Evolutionary conservation across 2,888 invertebrate genomes (phyloP).

Genomic region (Sarcophaga subvicina): DNA sequence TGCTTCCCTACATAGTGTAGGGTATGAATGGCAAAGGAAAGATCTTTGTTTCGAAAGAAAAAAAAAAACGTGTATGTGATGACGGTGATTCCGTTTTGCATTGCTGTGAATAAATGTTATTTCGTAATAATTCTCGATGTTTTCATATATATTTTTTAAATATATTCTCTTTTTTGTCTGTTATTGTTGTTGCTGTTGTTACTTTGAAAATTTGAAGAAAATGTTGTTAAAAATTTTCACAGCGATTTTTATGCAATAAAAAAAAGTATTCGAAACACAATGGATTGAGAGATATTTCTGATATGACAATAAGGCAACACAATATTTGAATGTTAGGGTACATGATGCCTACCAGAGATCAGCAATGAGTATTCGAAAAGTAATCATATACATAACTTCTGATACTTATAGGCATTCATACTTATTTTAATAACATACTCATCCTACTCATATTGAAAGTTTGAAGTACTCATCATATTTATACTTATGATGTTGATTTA

Average conservation of each 20-base stretch:
- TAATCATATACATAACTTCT: no score
- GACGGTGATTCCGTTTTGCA: conserved; percentile 25
- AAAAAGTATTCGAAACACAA: neutral
- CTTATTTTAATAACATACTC: no score
- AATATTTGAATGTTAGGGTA: no score
- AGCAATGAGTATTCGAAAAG: no score
- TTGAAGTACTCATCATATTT: no score
- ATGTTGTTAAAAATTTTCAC: conserved; percentile 51
- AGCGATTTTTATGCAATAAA: conserved; percentile 11
- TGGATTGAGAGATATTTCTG: neutral
- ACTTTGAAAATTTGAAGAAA: conserved; percentile 55
- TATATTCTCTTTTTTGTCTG: neutral
- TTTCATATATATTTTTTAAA: neutral
- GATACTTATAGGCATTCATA: no score
- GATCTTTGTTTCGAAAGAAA: neutral
- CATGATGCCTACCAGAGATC: no score
- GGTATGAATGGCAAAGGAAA: neutral
- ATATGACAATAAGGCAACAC: no score
- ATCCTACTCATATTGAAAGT: no score
- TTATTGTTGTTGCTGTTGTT: conserved; percentile 36
- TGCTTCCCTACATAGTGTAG: neutral
- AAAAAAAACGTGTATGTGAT: conserved; percentile 33
- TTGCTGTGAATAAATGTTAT: conserved; percentile 38
- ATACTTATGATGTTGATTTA: no score
- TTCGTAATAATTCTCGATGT: conserved; percentile 32